Conservation (phyloP, 2,113 vertebrate species). For the Psammodynastes pulverulentus region DNA sequence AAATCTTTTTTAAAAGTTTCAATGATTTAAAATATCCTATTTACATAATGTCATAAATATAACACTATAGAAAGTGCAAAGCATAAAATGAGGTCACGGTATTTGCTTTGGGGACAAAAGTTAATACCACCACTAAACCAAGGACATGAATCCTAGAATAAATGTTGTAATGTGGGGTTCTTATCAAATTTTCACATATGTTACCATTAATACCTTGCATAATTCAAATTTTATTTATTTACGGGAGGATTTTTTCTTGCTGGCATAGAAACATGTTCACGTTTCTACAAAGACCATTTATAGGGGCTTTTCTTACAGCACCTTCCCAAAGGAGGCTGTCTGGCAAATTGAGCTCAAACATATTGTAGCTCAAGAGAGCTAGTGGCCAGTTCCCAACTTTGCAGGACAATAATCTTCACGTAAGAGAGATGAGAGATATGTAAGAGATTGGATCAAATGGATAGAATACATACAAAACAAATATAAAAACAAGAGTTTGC, state of each 20-base stretch:
- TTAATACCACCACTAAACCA: conserved; percentile 36
- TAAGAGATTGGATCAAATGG: no score
- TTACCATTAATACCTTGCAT: conserved; percentile 38
- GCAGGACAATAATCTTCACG: neutral
- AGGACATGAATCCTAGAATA: conserved; percentile 45
- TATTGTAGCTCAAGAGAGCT: neutral
- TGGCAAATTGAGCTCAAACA: neutral
- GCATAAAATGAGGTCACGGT: conserved; percentile 33
- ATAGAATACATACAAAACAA: no score
- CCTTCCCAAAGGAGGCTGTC: neutral
- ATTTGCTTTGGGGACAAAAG: conserved; percentile 50
- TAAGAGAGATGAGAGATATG: no score
- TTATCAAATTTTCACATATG: conserved; percentile 30
- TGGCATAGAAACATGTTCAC: neutral
- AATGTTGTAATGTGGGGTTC: conserved; percentile 44
- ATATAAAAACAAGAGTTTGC: no score
- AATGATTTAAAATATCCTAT: conserved; percentile 39
- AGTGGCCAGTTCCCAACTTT: neutral
- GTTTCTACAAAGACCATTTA: neutral
- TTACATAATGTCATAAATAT: neutral
- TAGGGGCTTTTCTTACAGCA: neutral
- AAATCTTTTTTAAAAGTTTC: conserved; percentile 30
- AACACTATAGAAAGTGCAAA: conserved; percentile 9
- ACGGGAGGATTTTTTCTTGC: neutral
- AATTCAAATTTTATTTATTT: conserved; percentile 43